A percentile compares a stretch with the other conserved stretches of the same genome.
Conservation (phyloP, 2,113 vertebrate genomes). For the Ctenomys sociabilis region DNA sequence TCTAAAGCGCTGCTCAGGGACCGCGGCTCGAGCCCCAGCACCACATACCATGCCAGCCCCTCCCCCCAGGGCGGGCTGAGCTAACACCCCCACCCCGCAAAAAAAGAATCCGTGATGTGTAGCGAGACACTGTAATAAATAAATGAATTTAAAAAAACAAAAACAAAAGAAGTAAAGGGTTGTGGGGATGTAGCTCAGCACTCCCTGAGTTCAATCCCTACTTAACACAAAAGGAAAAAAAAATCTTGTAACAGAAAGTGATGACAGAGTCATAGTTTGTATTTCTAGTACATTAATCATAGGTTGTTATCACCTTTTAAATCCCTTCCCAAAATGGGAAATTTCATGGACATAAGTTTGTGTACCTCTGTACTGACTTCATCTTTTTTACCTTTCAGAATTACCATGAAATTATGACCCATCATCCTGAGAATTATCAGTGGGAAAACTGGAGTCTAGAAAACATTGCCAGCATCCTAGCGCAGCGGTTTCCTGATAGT, state of each 20-base stretch:
- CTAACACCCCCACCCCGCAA: too few relatives aligned
- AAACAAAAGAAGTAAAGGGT: neutral
- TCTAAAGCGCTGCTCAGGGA: too few relatives aligned
- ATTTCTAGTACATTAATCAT: slow-evolving; percentile 18
- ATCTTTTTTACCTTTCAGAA: slow-evolving; percentile 88
- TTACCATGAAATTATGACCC: slow-evolving; percentile 94
- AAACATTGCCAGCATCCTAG: slow-evolving; percentile 90
- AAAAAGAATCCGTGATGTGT: too few relatives aligned
- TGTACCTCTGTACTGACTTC: slow-evolving; percentile 56
- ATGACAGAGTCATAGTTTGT: slow-evolving; percentile 21
- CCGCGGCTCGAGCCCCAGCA: too few relatives aligned
- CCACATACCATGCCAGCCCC: too few relatives aligned
- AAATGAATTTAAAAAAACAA: too few relatives aligned
- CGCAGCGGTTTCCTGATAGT: slow-evolving; percentile 90
- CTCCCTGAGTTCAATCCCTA: neutral
- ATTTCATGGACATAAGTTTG: slow-evolving; percentile 52
- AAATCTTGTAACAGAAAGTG: slow-evolving; percentile 27
- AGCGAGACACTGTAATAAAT: too few relatives aligned
- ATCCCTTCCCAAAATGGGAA: slow-evolving; percentile 33
- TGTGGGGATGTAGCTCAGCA: neutral
- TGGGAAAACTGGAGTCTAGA: slow-evolving; percentile 97
- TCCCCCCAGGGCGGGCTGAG: too few relatives aligned
- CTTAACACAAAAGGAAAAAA: neutral
- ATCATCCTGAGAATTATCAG: slow-evolving; percentile 92
- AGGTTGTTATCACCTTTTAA: neutral